phyloP scores from a whole-genome alignment of 2,113 vertebrate genomes.

The Poecile atricapillus region DNA sequence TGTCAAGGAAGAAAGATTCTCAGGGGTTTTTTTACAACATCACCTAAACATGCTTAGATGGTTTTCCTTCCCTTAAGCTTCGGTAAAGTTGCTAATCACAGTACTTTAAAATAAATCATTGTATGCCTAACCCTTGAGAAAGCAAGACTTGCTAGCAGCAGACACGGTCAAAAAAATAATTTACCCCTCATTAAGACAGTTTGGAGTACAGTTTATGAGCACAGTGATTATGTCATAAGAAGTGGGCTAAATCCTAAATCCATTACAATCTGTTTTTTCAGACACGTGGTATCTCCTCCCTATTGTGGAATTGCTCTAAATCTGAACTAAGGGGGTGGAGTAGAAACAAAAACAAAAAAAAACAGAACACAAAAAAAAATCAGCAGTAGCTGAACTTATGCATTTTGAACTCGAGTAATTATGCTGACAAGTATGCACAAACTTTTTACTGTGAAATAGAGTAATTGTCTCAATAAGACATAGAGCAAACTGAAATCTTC shows the following conservation, averaged over 20 bases:
- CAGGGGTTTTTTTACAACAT: rapidly evolving
- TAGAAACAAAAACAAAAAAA: neutral
- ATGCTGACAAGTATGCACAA: neutral
- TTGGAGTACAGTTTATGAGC: neutral
- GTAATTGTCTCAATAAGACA: neutral
- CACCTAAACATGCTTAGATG: neutral
- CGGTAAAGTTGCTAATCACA: neutral
- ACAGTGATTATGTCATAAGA: neutral
- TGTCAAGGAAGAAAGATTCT: neutral
- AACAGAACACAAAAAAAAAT: neutral
- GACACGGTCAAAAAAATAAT: neutral
- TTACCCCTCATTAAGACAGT: neutral
- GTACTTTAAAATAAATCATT: neutral
- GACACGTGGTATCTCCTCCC: neutral
- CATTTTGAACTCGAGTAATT: neutral
- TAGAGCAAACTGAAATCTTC: neutral
- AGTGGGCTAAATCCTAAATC: neutral
- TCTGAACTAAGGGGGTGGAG: neutral
- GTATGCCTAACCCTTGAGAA: neutral
- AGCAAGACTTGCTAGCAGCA: neutral
- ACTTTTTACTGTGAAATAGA: neutral
- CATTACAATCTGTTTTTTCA: neutral
- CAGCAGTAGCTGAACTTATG: neutral
- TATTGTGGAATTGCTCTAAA: neutral
- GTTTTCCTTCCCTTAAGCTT: neutral